Conservation (phyloP, 2,888 invertebrate species). For the Lochmaea crataegi region DNA sequence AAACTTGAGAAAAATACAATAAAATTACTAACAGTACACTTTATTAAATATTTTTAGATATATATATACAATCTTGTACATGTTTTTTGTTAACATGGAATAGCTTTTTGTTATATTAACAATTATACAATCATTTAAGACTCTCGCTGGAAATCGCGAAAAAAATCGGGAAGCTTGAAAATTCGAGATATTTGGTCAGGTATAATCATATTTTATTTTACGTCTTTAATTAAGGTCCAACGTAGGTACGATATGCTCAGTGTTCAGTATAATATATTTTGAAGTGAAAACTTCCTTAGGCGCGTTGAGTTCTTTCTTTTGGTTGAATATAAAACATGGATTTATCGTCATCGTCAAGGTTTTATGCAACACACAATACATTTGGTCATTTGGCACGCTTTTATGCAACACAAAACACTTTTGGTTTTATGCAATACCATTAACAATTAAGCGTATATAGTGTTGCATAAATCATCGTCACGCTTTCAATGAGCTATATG, state of each 20-base stretch:
- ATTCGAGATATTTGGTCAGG: constrained; percentile 51
- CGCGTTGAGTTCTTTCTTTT: no score
- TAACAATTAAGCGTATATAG: no score
- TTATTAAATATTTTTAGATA: constrained; percentile 60
- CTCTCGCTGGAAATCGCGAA: constrained; percentile 52
- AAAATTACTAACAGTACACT: constrained; percentile 63
- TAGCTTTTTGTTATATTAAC: constrained; percentile 53
- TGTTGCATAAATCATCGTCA: no score
- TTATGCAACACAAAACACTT: no score
- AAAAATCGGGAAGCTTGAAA: constrained; percentile 59
- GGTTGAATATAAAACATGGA: no score
- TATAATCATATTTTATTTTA: constrained; percentile 11
- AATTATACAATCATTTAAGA: constrained; percentile 52
- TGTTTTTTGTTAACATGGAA: constrained; percentile 55
- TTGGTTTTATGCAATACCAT: no score
- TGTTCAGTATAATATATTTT: background rate
- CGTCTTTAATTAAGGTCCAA: background rate
- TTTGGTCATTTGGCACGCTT: no score
- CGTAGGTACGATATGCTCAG: constrained; percentile 15
- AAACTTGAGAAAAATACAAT: background rate
- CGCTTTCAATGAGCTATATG: no score
- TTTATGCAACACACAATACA: no score
- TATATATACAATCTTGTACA: constrained; percentile 62
- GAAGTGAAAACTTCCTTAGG: no score
- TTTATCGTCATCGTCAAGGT: no score